Evolutionary conservation across 1,140 invertebrate species (phyloP), one percentile per base, ranked within the genome.

Genomic region (Bombus polaris): DNA sequence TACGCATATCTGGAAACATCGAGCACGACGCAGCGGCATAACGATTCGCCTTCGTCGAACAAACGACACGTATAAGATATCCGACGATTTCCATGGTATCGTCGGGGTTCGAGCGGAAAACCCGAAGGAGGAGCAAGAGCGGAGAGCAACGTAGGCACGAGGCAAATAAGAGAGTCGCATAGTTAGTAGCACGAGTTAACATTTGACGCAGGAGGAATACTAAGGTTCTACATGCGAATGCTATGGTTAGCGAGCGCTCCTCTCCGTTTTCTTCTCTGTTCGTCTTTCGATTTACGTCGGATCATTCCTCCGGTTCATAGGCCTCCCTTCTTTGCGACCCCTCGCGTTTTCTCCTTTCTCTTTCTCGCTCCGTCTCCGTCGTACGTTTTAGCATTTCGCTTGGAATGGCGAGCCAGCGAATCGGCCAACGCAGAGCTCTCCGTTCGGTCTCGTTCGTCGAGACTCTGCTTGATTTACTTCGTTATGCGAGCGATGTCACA

Each of bases 171-270:
- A 76, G 82, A 66, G 81, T 72, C 83, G 90, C 90, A 85, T 89
- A 86, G 87, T 89, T 89, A 91, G 88, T 84, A 72, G 90, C 90
- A 88, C 88, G 90, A 92, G 89, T 88, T 91, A 90, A 91, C 91
- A 90, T 92, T 92, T 92, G 88, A 92, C 90, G 91, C 88, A 86
- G 82, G n/a, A 87, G 87, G 91, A 92, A 92, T 92, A 92, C 91
- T 91, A 91, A 92, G 88, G 82, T 79, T 86, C 88, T 88, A 90
- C 86, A 90, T 88, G 83, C 88, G 90, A 92, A 91, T 92, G 88
- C 91, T 91, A 90, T 91, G 88, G 84, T 79, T 87, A 8, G 47
- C 18, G 83, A 91, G 78, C 75, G 65, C 73, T 53, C n/a, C 87
- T 73, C 70, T 66, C 18, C 28, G 15, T 53, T 32, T n/a, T 5